These are phyloP conservation scores for Neolamprologus brichardi DNA, from an alignment of 2,113 vertebrate genomes.

Conservation along the genomic window DNA sequence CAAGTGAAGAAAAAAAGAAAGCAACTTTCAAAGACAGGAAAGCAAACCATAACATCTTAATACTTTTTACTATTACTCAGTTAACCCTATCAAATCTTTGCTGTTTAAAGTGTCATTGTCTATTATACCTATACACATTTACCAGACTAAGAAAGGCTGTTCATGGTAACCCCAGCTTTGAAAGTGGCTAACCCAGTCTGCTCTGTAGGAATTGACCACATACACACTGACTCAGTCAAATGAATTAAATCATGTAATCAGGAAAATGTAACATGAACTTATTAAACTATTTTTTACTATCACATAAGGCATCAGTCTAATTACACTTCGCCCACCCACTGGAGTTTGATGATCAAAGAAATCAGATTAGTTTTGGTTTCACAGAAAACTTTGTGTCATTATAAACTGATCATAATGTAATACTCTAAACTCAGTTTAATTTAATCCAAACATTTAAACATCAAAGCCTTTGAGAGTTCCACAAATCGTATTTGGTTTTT, in stretches of 20 bases:
- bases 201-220: not conserved
- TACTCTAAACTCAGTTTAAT: not conserved
- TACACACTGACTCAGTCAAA: not conserved
- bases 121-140: not conserved
- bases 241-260: not conserved
- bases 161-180: not conserved
- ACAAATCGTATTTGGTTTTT: not conserved
- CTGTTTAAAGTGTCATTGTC: not conserved
- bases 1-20: not conserved
- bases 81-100: not conserved
- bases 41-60: not conserved
- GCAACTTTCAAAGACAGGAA: not conserved
- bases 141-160: not conserved
- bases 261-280: not conserved
- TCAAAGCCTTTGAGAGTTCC: not conserved
- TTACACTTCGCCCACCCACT: not conserved
- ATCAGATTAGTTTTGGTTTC: not conserved
- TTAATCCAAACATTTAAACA: not conserved
- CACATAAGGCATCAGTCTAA: not conserved
- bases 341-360: not conserved
- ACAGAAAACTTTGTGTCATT: not conserved
- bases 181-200: not conserved
- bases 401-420: not conserved
- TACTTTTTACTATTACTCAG: not conserved
- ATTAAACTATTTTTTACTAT: not conserved